Evolutionary conservation across 2,797 vertebrate species (phyloP).

Genomic region (Steatocranus sp.): DNA sequence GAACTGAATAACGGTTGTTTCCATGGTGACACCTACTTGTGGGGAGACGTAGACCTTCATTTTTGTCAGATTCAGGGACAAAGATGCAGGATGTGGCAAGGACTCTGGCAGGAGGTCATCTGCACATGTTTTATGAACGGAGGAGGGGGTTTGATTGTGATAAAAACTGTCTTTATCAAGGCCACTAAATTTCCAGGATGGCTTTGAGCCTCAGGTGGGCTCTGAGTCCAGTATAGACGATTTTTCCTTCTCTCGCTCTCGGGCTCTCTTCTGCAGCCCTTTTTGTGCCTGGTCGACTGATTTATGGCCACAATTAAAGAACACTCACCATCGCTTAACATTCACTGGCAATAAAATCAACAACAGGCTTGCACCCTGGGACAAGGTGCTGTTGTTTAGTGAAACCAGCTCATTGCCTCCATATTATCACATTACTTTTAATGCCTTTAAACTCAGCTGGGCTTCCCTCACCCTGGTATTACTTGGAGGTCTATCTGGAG

Average conservation of each 20-base stretch:
- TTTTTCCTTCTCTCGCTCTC: background rate
- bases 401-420: constrained; percentile 28
- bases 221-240: background rate
- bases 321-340: constrained; percentile 39
- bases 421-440: constrained; percentile 42
- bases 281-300: constrained; percentile 28
- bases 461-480: background rate
- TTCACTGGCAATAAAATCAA: constrained; percentile 44
- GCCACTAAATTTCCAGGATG: constrained; percentile 2
- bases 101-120: constrained; percentile 44
- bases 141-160: constrained; percentile 47
- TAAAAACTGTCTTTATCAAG: constrained; percentile 7
- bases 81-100: constrained; percentile 36
- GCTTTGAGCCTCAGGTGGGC: constrained; percentile 12
- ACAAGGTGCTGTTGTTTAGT: constrained; percentile 27
- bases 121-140: constrained; percentile 15
- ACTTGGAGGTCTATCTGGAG: constrained; percentile 8
- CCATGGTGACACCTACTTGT: constrained; percentile 76
- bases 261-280: background rate
- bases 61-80: constrained; percentile 67
- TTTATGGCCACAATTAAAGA: constrained; percentile 70
- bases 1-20: constrained; percentile 71
- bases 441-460: constrained; percentile 33
- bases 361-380: constrained; percentile 6
- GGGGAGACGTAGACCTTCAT: constrained; percentile 61